A percentile compares a stretch with the other conserved stretches of the same genome.
phyloP scores from a whole-genome alignment of 2,888 invertebrate genomes.

The Xanthia togata region DNA sequence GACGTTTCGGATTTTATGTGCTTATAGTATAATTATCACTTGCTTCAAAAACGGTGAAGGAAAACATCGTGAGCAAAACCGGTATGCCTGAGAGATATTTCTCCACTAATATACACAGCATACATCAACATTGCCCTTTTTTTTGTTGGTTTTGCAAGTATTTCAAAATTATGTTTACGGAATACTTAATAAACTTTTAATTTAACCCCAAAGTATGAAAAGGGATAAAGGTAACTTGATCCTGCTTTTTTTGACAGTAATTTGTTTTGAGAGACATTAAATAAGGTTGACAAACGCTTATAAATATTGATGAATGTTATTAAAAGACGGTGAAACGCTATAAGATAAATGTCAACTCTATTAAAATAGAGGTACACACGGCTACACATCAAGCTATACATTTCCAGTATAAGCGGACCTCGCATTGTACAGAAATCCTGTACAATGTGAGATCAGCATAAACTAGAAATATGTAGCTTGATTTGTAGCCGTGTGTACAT shows the following conservation, averaged over 20 bases:
- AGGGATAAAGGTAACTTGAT: constrained; percentile 31
- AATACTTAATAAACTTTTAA: not conserved
- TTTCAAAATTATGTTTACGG: not conserved
- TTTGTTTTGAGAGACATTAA: constrained; percentile 43
- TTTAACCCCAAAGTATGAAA: not conserved
- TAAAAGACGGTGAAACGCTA: constrained; percentile 13
- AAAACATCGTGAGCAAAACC: too few species aligned
- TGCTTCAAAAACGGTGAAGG: too few species aligned
- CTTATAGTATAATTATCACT: too few species aligned
- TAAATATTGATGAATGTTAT: constrained; percentile 52
- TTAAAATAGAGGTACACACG: not conserved
- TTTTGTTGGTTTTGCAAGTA: not conserved
- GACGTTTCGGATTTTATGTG: too few species aligned
- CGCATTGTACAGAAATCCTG: too few species aligned
- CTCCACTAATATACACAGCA: not conserved
- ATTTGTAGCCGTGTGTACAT: not conserved
- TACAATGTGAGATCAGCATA: too few species aligned
- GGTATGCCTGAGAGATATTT: too few species aligned
- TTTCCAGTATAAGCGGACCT: too few species aligned
- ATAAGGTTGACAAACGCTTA: constrained; percentile 31
- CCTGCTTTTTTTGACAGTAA: constrained; percentile 22
- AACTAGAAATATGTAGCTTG: too few species aligned
- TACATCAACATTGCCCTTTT: not conserved
- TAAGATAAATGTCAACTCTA: constrained; percentile 32
- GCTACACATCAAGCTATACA: too few species aligned